These are phyloP conservation scores for Drosophila lutescens DNA, from an alignment of 2,888 invertebrate genomes.

Conservation along the genomic window DNA sequence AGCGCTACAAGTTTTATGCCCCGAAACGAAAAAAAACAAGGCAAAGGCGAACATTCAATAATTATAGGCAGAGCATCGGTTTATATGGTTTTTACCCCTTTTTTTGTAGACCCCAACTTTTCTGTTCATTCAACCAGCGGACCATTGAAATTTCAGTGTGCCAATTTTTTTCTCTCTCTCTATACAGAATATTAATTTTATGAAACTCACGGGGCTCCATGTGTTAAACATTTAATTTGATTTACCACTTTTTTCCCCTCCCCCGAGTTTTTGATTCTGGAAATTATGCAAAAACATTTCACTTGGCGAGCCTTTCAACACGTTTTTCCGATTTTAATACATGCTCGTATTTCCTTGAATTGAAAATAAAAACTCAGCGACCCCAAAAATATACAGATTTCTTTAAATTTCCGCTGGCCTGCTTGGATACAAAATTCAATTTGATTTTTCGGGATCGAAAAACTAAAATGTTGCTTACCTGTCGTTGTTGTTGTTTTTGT, in stretches of 20 bases:
- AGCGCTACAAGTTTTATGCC: conserved; percentile 69
- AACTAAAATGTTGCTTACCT: conserved; percentile 6
- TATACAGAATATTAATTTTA: conserved; percentile 41
- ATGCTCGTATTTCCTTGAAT: conserved; percentile 23
- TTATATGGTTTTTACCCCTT: conserved; percentile 3
- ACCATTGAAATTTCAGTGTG: conserved; percentile 59
- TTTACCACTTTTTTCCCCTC: conserved; percentile 52
- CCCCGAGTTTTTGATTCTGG: conserved; percentile 33
- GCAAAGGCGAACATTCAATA: conserved; percentile 42
- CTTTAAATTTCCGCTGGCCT: conserved; percentile 24
- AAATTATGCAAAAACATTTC: conserved; percentile 61
- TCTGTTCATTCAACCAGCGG: conserved; percentile 52
- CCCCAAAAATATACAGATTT: conserved; percentile 8
- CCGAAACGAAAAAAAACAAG: conserved; percentile 16
- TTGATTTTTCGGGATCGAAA: conserved; percentile 38
- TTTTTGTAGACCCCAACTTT: not conserved
- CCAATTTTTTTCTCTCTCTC: conserved; percentile 45
- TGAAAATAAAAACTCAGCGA: conserved; percentile 27
- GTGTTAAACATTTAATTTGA: conserved; percentile 74
- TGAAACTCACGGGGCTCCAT: conserved; percentile 56
- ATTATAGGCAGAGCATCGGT: conserved; percentile 57
- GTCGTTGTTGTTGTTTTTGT: not conserved
- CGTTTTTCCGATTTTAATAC: conserved; percentile 26
- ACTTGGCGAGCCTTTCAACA: conserved; percentile 66
- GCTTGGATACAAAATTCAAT: conserved; percentile 27